Evolutionary conservation across 2,113 vertebrate species (phyloP).

Genomic region (Panthera leo): DNA sequence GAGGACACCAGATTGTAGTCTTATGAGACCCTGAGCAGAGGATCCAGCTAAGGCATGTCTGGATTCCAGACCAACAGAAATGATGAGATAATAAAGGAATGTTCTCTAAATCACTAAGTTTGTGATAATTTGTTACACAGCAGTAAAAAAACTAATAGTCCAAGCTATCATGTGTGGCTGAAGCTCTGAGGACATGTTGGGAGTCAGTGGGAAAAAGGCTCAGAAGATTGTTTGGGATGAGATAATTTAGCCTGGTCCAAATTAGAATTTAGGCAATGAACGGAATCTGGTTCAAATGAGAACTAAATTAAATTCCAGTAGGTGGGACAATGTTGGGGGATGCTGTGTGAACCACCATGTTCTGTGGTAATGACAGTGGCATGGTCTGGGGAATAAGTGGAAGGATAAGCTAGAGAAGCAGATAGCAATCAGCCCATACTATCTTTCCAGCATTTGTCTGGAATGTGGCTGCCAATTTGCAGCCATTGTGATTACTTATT

Average conservation of each 20-base stretch:
- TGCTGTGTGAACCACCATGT: background rate
- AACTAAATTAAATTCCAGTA: background rate
- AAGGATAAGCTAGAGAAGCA: too few relatives aligned
- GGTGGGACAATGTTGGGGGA: background rate
- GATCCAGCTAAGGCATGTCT: background rate
- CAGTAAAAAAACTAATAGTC: background rate
- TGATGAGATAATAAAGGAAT: background rate
- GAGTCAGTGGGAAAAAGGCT: background rate
- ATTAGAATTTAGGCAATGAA: background rate
- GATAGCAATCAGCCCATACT: fast-evolving
- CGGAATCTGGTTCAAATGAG: background rate
- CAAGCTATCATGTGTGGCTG: background rate
- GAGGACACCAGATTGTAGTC: background rate
- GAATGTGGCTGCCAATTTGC: background rate
- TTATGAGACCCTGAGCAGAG: background rate
- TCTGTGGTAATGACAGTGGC: background rate
- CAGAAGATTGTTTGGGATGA: background rate
- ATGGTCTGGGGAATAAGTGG: background rate
- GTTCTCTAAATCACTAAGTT: background rate
- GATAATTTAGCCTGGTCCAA: background rate
- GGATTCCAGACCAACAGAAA: background rate
- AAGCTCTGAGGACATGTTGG: background rate
- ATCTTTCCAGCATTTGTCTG: background rate
- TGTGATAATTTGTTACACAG: background rate
- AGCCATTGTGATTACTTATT: background rate